Evolutionary conservation across 2,888 invertebrate species (phyloP), one percentile per base, ranked within the genome.

Genomic region (Eupeodes luniger): DNA sequence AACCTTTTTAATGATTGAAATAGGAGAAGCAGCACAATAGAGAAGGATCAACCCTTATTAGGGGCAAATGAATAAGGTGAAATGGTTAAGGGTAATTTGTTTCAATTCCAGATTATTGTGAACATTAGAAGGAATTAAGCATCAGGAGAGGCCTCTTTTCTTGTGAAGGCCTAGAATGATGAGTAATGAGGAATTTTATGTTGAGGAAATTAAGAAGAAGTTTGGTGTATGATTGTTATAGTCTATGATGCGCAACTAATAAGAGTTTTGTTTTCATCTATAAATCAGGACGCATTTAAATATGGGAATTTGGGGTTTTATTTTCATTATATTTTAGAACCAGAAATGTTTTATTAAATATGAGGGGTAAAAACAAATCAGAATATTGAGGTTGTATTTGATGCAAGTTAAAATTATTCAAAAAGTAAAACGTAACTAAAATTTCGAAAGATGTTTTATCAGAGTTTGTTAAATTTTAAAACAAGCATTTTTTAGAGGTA

Each of bases 11-110:
- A 40, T 34, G 53, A 53, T 27, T 12, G 40, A 34, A 70, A 55
- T 16, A 12, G 53, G 0, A 66, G 27, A 14, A 66, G 16, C 1
- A 53, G 34, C 9, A 27, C 53, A 69, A 36, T 12, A 6, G 3
- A 19, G n/a, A 53, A 72, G 44, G 70, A 57, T 57, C n/a, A 72
- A 27, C 27, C 57, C 57, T 55, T 55, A 34, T 40, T 40, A 70
- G 40, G 55, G 44, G 53, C 53, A 47, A 57, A 72, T 57, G 27
- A 44, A 14, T 27, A 7, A 72, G 47, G 70, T 44, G n/a, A 72
- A 72, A 57, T 72, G 57, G 57, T 72, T 27, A 47, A 27, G 27
- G 10, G 72, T 59, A 72, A 57, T 72, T 72, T 72, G 19, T 72
- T 72, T 57, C 27, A 59, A 47, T 72, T 59, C n/a, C 5, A 47